A percentile compares a stretch with the other conserved stretches of the same genome.
phyloP scores from a whole-genome alignment of 2,888 invertebrate genomes.

The Eupithecia subfuscata region DNA sequence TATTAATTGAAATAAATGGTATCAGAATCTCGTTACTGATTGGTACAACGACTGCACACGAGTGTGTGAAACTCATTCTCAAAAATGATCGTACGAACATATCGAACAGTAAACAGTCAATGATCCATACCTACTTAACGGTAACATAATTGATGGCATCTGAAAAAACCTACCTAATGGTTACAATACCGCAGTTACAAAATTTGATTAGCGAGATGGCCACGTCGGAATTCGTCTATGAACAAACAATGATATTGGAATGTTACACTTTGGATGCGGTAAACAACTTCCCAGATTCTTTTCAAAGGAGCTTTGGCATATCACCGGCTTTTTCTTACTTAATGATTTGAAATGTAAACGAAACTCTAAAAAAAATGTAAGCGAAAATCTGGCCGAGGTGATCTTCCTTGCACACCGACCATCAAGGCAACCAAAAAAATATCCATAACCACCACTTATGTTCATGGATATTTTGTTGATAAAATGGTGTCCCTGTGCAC shows the following conservation, averaged over 20 bases:
- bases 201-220: constrained; percentile 84
- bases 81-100: background rate
- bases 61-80: background rate
- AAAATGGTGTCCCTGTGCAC: background rate
- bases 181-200: constrained; percentile 83
- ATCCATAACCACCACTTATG: too few species aligned
- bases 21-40: too few species aligned
- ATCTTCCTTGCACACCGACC: background rate
- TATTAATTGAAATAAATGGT: too few species aligned
- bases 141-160: constrained; percentile 74
- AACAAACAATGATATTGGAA: constrained; percentile 49
- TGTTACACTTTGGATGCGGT: constrained; percentile 57
- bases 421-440: too few species aligned
- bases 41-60: background rate
- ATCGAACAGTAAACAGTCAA: constrained; percentile 22
- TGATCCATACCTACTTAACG: constrained; percentile 70
- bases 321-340: background rate
- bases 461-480: background rate
- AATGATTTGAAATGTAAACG: background rate
- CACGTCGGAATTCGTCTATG: constrained; percentile 80
- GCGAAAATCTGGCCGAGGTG: background rate
- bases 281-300: constrained; percentile 10
- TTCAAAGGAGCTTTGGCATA: background rate
- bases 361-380: background rate
- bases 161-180: constrained; percentile 57